Conservation (phyloP, 2,888 invertebrate species). For the Ophion ventricosus region DNA sequence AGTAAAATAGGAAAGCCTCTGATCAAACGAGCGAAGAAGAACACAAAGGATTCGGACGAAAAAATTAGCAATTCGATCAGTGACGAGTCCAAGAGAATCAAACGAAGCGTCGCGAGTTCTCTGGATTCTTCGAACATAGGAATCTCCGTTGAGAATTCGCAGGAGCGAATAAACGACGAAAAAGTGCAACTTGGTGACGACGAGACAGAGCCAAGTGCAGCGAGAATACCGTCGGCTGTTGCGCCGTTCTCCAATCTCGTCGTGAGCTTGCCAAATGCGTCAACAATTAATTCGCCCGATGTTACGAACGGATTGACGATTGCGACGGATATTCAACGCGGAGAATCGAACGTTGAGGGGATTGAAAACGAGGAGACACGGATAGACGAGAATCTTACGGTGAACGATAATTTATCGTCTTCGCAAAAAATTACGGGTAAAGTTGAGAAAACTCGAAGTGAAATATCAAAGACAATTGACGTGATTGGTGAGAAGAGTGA, state of each 20-base stretch:
- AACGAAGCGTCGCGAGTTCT: constrained; percentile 14
- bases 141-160: constrained; percentile 6
- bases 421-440: constrained; percentile 25
- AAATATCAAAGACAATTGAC: constrained; percentile 36
- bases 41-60: constrained; percentile 19
- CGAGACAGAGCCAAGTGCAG: constrained; percentile 3
- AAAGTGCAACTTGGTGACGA: neutral
- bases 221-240: constrained; percentile 17
- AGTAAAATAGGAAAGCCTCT: constrained; percentile 28
- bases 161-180: constrained; percentile 31
- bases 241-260: constrained; percentile 29
- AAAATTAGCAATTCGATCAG: neutral
- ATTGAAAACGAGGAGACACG: constrained; percentile 6
- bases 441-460: constrained; percentile 14
- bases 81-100: constrained; percentile 34
- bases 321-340: constrained; percentile 17
- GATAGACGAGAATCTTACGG: neutral
- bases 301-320: constrained; percentile 13
- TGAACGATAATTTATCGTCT: constrained; percentile 24
- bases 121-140: constrained; percentile 20
- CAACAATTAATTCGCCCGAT: constrained; percentile 72
- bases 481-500: constrained; percentile 13
- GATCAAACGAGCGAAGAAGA: constrained; percentile 26
- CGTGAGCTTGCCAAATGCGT: constrained; percentile 73
- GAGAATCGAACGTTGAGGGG: constrained; percentile 16